These are phyloP conservation scores for Loriculus beryllinus DNA, from an alignment of 2,797 vertebrate genomes.

Conservation along the genomic window DNA sequence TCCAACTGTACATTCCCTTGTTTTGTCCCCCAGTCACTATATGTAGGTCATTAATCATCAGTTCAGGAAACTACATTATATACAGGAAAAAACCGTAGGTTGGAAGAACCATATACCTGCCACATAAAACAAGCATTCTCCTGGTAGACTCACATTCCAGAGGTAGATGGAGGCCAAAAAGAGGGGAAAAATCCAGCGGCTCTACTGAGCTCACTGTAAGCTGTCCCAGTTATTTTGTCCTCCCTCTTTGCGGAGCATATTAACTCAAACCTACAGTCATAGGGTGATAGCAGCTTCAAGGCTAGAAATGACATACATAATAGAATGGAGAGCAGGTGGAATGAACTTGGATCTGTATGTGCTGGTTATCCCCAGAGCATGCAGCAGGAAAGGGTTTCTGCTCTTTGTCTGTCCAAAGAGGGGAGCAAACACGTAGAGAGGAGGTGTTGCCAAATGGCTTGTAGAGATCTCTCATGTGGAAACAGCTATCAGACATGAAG, in stretches of 20 bases:
- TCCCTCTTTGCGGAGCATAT: neutral
- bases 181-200: neutral
- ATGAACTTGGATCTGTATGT: neutral
- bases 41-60: neutral
- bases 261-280: neutral
- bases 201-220: neutral
- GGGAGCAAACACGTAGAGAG: neutral
- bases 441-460: neutral
- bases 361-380: neutral
- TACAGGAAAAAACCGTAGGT: neutral
- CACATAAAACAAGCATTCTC: neutral
- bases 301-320: rapidly evolving
- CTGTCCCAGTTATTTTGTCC: neutral
- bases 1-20: neutral
- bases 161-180: neutral
- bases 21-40: neutral
- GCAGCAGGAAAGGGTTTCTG: neutral
- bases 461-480: neutral
- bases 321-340: neutral
- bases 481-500: neutral
- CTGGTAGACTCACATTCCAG: neutral
- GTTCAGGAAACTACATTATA: neutral
- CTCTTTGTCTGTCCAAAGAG: neutral
- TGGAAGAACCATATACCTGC: neutral
- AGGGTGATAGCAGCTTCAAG: neutral